phyloP scores from a whole-genome alignment of 2,797 vertebrate genomes.

The Chaetophractus vellerosus region DNA sequence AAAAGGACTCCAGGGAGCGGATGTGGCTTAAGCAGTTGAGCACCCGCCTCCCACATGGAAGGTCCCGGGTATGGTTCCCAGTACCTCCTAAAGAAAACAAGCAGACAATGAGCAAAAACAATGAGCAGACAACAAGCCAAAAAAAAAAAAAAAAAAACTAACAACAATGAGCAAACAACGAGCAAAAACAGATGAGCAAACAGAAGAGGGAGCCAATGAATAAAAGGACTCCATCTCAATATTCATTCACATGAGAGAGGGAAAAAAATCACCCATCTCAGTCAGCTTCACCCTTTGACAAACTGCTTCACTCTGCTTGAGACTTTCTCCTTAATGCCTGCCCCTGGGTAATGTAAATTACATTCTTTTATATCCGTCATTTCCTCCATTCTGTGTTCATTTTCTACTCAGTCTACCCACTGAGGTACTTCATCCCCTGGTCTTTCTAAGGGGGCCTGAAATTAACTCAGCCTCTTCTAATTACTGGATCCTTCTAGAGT shows the following conservation, averaged over 20 bases:
- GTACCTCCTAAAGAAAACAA: too few species aligned
- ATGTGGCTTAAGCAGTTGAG: too few species aligned
- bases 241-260: constrained; percentile 7
- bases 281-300: constrained; percentile 44
- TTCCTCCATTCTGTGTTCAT: constrained; percentile 16
- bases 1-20: too few species aligned
- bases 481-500: constrained; percentile 34
- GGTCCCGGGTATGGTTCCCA: too few species aligned
- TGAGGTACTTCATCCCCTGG: constrained; percentile 47
- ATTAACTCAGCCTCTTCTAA: constrained; percentile 70
- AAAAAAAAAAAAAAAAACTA: too few species aligned
- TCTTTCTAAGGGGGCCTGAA: constrained; percentile 78
- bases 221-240: not conserved
- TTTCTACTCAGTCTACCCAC: constrained; percentile 45
- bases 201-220: too few species aligned
- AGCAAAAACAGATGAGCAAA: too few species aligned
- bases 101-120: too few species aligned
- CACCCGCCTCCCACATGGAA: too few species aligned
- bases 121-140: too few species aligned
- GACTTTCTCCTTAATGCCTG: not conserved
- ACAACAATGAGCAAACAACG: too few species aligned
- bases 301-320: not conserved
- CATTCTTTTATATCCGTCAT: not conserved
- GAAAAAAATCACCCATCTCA: not conserved
- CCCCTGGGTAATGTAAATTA: constrained; percentile 28